Base-by-base conservation (phyloP, 2,797 vertebrate genomes). In the Steatocranus sp. region DNA sequence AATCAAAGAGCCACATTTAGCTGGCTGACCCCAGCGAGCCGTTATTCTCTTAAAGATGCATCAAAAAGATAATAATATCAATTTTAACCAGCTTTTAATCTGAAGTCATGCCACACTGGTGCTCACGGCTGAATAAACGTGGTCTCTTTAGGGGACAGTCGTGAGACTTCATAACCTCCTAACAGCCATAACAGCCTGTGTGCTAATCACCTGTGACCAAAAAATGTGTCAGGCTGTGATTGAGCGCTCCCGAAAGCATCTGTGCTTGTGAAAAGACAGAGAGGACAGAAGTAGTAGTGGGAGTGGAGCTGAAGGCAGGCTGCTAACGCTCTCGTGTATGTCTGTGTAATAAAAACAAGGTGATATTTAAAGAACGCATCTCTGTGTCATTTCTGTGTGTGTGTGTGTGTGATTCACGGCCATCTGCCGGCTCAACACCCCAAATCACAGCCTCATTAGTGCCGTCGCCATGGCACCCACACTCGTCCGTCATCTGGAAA, bases 321-420 rank as follows among this genome's bases (percentile, higher is more conserved):
- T 95, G 93, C 93, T 94, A 92, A 91, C 41, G 84, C 89, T 95
- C 90, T 87, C 87, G 87, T 95, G 90, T 94, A 84, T 86, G 91
- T 94, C 87, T 94, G 91, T 95, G 92, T 95, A 96, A 96, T 96
- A 95, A 96, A 85, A 96, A 91, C 84, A 93, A 87, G 86, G 90
- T 89, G 92, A 94, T 94, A 93, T 96, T 94, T 94, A 94, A 94
- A 94, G 88, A 91, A 79, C 15, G 2, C 25, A 76, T 88, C 80
- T 92, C 51, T 77, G 85, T 91, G 84, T 49, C 68, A 73, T 93
- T 41, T 90, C 18, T 61, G 0, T 18, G 0, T 32, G 5, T 75
- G 0, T 32, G 5, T 75, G 8, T 50, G 51, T 50, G 68, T 91
- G 93, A 95, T 94, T 95, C 91, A 94, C 54, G 6, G 83, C 88